Evolutionary conservation across 2,113 vertebrate genomes (phyloP).

Genomic region (Zootoca vivipara): DNA sequence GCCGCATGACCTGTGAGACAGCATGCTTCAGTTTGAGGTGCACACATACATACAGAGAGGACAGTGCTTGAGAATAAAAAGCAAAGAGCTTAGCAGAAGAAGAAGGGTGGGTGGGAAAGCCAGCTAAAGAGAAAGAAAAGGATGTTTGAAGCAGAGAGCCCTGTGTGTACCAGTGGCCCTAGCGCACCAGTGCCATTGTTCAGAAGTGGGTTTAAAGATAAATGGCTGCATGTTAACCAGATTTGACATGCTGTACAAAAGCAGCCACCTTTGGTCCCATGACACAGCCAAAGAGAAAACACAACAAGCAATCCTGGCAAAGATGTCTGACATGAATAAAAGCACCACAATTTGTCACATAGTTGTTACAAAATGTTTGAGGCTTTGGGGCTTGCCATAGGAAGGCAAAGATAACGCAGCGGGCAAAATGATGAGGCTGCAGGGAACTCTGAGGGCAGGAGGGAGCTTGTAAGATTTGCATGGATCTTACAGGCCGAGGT

Average conservation of each 20-base stretch:
- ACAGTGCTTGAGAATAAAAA: constrained; percentile 57
- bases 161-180: constrained; percentile 60
- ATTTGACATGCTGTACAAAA: constrained; percentile 94
- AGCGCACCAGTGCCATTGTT: constrained; percentile 78
- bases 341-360: constrained; percentile 86
- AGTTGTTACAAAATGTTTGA: constrained; percentile 81
- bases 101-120: too few species aligned
- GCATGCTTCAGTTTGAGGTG: constrained; percentile 70
- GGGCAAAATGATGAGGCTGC: constrained; percentile 20
- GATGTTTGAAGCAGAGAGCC: constrained; percentile 60
- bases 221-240: constrained; percentile 92
- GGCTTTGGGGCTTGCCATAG: constrained; percentile 78
- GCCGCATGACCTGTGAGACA: constrained; percentile 81
- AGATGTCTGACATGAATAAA: constrained; percentile 77
- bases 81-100: neutral
- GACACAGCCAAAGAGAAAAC: constrained; percentile 85
- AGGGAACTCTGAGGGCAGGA: constrained; percentile 46
- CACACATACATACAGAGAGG: constrained; percentile 60
- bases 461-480: constrained; percentile 58
- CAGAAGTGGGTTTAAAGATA: constrained; percentile 85
- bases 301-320: constrained; percentile 85
- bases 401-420: constrained; percentile 68
- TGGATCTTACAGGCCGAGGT: constrained; percentile 53
- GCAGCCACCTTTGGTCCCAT: constrained; percentile 91
- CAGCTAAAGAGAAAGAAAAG: neutral